Conservation (phyloP, 1,140 invertebrate genomes). For the Neodiprion lecontei region DNA sequence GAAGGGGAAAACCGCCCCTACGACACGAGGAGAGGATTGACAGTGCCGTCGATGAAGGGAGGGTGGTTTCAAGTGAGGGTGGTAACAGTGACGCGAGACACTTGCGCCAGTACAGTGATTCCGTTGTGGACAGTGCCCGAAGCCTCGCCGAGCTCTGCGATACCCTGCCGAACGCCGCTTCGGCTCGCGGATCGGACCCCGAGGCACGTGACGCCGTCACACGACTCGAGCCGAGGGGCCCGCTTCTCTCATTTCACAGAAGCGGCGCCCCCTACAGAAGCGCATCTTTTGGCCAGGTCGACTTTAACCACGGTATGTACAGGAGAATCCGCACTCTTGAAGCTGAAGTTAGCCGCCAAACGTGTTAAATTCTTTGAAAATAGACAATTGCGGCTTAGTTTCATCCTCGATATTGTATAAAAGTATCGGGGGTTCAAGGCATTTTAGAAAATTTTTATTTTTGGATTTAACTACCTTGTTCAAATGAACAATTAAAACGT, state of each 20-base stretch:
- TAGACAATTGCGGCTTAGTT: no score
- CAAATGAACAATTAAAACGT: no score
- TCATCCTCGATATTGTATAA: no score
- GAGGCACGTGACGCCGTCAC: constrained; percentile 47
- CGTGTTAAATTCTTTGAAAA: no score
- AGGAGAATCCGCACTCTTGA: no score
- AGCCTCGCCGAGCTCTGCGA: constrained; percentile 40
- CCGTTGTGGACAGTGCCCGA: constrained; percentile 46
- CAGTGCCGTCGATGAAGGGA: constrained; percentile 24
- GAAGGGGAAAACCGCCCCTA: constrained; percentile 12
- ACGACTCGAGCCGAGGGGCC: constrained; percentile 55
- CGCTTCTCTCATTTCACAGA: constrained; percentile 43
- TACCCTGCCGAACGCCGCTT: constrained; percentile 58
- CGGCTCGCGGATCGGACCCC: constrained; percentile 50
- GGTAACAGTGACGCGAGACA: constrained; percentile 36
- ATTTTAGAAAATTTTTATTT: no score
- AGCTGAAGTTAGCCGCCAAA: no score
- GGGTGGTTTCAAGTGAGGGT: constrained; percentile 14
- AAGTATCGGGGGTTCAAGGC: no score
- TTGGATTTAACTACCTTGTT: no score
- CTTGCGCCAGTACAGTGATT: constrained; percentile 53
- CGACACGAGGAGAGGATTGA: constrained; percentile 34
- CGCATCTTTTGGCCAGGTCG: constrained; percentile 84
- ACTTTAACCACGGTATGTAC: constrained; percentile 63
- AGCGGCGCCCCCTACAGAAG: constrained; percentile 69